Percentiles rank a stretch among this genome's conserved stretches.
phyloP scores from a whole-genome alignment of 2,797 vertebrate genomes.

The Myotis vivesi region DNA sequence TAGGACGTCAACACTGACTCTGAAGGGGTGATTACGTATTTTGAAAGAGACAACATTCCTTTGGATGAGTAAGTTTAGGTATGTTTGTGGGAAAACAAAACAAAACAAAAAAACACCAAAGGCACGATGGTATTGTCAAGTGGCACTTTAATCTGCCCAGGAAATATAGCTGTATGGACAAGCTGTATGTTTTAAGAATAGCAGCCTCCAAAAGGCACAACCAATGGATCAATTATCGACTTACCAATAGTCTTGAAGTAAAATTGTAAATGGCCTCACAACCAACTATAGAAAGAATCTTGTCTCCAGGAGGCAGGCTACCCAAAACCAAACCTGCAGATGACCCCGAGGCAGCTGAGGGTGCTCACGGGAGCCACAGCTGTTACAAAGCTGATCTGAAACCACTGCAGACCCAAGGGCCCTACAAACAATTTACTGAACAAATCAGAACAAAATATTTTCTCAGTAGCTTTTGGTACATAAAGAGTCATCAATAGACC shows the following conservation, averaged over 20 bases:
- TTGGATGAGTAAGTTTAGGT: conserved; percentile 14
- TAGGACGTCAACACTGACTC: neutral
- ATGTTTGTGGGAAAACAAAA: conserved; percentile 5
- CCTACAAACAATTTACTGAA: neutral
- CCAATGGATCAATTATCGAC: neutral
- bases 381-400: conserved; percentile 53
- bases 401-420: neutral
- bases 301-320: neutral
- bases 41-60: neutral
- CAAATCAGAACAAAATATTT: neutral
- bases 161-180: neutral
- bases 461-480: neutral
- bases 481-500: neutral
- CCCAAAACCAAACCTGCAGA: conserved; percentile 34
- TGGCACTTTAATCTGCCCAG: neutral
- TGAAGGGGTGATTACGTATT: neutral
- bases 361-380: neutral
- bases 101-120: neutral
- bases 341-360: neutral
- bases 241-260: conserved; percentile 4
- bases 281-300: neutral
- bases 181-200: neutral
- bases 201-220: neutral
- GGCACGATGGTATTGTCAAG: neutral
- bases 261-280: conserved; percentile 1